Percentiles rank a stretch among this genome's conserved stretches.
phyloP scores from a whole-genome alignment of 2,888 invertebrate genomes.

The Drosophila dives region DNA sequence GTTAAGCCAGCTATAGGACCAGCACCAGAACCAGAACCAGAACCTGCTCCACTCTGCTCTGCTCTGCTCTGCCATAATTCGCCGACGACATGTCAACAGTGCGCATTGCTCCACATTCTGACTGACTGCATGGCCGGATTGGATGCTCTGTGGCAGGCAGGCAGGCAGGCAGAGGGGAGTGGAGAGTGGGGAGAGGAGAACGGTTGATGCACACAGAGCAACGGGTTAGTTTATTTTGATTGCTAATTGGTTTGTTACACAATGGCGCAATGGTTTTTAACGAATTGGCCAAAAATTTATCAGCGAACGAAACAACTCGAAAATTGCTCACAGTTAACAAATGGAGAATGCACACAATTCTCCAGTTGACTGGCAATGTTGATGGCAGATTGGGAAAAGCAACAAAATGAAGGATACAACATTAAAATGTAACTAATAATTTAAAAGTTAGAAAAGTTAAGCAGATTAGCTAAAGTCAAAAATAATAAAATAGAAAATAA shows the following conservation, averaged over 20 bases:
- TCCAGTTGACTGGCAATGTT: not conserved
- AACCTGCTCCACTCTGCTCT: constrained; percentile 32
- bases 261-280: constrained; percentile 81
- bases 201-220: constrained; percentile 33
- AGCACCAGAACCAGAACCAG: not conserved
- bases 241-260: constrained; percentile 84
- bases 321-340: constrained; percentile 17
- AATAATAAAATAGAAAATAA: not conserved
- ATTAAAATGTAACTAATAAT: too few species aligned
- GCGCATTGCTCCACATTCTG: constrained; percentile 63
- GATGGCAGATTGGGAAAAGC: too few species aligned
- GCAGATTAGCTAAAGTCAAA: not conserved
- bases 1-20: constrained; percentile 8
- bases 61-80: constrained; percentile 72
- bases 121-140: constrained; percentile 35
- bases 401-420: too few species aligned
- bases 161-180: not conserved
- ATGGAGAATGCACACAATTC: not conserved
- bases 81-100: constrained; percentile 77
- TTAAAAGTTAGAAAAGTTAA: not conserved
- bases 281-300: constrained; percentile 77
- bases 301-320: constrained; percentile 50
- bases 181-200: not conserved
- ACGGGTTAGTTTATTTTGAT: constrained; percentile 83
- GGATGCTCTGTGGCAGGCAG: constrained; percentile 21